Evolutionary conservation across 2,888 invertebrate species (phyloP), one percentile per base, ranked within the genome.

Genomic region (Himalopsyche japonica): DNA sequence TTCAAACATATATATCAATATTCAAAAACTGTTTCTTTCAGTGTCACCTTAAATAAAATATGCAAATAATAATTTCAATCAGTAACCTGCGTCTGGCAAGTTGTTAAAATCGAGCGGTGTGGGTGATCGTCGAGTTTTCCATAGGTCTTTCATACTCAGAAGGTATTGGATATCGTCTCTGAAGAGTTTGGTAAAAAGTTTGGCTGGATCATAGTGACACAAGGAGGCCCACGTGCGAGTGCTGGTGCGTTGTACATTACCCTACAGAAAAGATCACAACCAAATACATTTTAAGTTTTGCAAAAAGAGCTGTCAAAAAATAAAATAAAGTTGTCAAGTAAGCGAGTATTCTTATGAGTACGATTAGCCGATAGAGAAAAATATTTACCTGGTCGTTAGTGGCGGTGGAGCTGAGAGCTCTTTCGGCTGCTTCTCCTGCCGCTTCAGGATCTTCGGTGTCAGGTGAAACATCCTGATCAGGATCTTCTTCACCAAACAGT

Each of bases 401-500:
- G 91, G 88, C 93, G 92, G 37, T 49, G 0, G 91, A 88, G 8
- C 91, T 89, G 57, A 94, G 88, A 24, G 95, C 95, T 18, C 92
- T 91, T 81, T 93, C 89, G 0, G 95, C 96, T 6, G 95, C 95
- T 76, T 92, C 92, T 87, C 95, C 95, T 27, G 95, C 94, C 6
- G 97, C 96, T 91, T 99, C 99, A 8, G 98, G 98, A 91, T 99
- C 99, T 27, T 96, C 98, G 0, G 97, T 95, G 89, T 99, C 99
- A 0, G 99, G 99, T 15, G 99, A 98, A 2, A 99, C 99, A 90
- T 99, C 99, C 89, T 99, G 86, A 64, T 99, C 99, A 0, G 98
- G 97, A 90, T 98, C 98, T 86, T 96, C 95, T 91, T 99, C 98
- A 0, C 99, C 99, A 92, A 99, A 99, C 20, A 99, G 92, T 91